These are phyloP conservation scores for Drosophila tripunctata DNA, from an alignment of 2,888 invertebrate genomes.

Conservation along the genomic window DNA sequence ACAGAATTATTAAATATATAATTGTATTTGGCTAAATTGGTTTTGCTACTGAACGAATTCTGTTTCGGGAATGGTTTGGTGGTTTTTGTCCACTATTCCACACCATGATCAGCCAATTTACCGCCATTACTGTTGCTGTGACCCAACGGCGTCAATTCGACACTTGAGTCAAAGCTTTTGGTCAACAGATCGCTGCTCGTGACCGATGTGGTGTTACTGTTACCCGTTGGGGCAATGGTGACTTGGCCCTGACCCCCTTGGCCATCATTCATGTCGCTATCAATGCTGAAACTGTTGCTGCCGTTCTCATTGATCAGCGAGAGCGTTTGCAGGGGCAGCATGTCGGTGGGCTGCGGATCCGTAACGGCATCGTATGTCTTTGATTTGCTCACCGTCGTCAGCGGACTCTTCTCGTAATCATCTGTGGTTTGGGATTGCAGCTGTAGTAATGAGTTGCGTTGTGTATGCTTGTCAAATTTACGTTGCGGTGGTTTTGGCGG, in stretches of 20 bases:
- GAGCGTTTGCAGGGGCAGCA: slow-evolving; percentile 81
- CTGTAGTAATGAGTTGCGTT: slow-evolving; percentile 82
- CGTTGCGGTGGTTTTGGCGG: slow-evolving; percentile 82
- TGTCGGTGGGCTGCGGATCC: slow-evolving; percentile 69
- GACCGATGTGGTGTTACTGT: slow-evolving; percentile 76
- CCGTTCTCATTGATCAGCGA: slow-evolving; percentile 81
- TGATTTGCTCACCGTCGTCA: slow-evolving; percentile 51
- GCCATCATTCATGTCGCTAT: slow-evolving; percentile 81
- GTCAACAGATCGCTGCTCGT: slow-evolving; percentile 81
- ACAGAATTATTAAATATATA: slow-evolving; percentile 50
- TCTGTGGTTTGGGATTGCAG: slow-evolving; percentile 73
- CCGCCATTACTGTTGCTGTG: slow-evolving; percentile 68
- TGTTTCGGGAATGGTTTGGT: too few relatives aligned
- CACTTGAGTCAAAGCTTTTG: slow-evolving; percentile 81
- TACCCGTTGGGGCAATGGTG: slow-evolving; percentile 46
- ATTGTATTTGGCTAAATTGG: slow-evolving; percentile 73
- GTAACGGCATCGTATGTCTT: slow-evolving; percentile 68
- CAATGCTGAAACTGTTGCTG: slow-evolving; percentile 81
- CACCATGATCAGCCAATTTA: slow-evolving; percentile 59
- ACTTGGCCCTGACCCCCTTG: slow-evolving; percentile 34
- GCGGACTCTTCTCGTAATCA: slow-evolving; percentile 73
- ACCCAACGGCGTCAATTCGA: slow-evolving; percentile 72
- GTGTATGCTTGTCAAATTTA: slow-evolving; percentile 82
- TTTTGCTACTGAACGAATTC: too few relatives aligned
- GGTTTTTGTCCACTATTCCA: slow-evolving; percentile 46